Evolutionary conservation across 2,888 invertebrate genomes (phyloP).

Genomic region (Venusia cambrica): DNA sequence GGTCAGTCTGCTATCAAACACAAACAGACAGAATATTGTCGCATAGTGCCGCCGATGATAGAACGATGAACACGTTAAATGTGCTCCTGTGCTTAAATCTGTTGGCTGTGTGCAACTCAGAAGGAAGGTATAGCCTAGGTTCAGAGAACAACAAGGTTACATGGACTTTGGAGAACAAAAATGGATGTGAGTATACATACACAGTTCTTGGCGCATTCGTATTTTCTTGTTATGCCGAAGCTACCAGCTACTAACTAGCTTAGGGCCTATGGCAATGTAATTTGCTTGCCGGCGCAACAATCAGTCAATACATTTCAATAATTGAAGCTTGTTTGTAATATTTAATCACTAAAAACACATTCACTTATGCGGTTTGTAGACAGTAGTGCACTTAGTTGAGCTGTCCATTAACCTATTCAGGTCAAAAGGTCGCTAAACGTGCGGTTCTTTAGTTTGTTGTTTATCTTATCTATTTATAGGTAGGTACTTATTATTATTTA

Average conservation of each 20-base stretch:
- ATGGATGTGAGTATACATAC: constrained; percentile 59
- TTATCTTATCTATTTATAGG: too few species aligned
- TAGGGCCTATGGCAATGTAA: too few species aligned
- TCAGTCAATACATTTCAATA: too few species aligned
- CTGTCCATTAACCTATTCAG: constrained; percentile 9
- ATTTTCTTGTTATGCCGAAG: too few species aligned
- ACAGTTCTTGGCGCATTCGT: too few species aligned
- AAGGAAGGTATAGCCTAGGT: constrained; percentile 17
- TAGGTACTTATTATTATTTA: too few species aligned
- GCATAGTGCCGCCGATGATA: constrained; percentile 13
- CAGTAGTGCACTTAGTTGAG: constrained; percentile 3
- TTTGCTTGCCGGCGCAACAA: too few species aligned
- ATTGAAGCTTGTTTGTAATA: neutral
- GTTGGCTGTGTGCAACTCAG: constrained; percentile 24
- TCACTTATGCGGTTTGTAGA: constrained; percentile 1
- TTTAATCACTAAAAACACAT: neutral
- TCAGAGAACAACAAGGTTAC: constrained; percentile 20
- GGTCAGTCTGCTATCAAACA: too few species aligned
- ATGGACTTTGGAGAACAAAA: constrained; percentile 61
- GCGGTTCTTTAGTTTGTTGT: neutral
- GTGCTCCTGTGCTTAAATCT: constrained; percentile 25
- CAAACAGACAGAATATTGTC: too few species aligned
- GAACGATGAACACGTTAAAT: constrained; percentile 30
- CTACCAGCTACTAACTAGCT: too few species aligned
- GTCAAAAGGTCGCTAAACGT: neutral